Conservation (phyloP, 2,113 vertebrate species). For the Nothoprocta perdicaria region DNA sequence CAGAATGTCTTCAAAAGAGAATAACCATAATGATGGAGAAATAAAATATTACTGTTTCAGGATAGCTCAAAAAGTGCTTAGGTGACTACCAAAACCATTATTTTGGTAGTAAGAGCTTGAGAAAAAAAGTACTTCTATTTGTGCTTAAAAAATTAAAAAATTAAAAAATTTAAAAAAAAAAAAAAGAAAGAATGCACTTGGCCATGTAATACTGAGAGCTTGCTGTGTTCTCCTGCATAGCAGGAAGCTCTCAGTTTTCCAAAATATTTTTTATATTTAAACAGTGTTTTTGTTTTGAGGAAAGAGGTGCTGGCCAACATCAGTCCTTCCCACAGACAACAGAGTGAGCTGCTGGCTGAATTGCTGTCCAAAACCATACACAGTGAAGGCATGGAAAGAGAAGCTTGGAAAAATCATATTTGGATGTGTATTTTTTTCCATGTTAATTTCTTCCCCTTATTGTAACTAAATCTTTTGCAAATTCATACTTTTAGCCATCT, state of each 20-base stretch:
- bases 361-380: background rate
- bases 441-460: background rate
- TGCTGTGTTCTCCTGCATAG: background rate
- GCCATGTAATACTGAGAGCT: background rate
- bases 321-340: background rate
- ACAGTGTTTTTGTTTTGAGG: background rate
- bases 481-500: background rate
- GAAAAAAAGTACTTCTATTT: background rate
- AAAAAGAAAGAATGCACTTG: background rate
- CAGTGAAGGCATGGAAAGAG: background rate
- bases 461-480: background rate
- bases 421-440: background rate
- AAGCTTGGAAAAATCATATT: background rate
- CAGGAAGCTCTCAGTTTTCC: background rate
- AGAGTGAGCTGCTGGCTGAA: background rate
- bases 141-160: background rate
- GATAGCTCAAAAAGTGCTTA: background rate
- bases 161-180: no score
- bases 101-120: background rate
- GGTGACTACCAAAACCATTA: background rate
- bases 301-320: background rate
- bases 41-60: background rate
- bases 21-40: background rate
- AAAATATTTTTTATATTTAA: background rate
- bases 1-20: background rate